Base-by-base conservation (phyloP, 1,140 invertebrate genomes). In the Helicoverpa zea region DNA sequence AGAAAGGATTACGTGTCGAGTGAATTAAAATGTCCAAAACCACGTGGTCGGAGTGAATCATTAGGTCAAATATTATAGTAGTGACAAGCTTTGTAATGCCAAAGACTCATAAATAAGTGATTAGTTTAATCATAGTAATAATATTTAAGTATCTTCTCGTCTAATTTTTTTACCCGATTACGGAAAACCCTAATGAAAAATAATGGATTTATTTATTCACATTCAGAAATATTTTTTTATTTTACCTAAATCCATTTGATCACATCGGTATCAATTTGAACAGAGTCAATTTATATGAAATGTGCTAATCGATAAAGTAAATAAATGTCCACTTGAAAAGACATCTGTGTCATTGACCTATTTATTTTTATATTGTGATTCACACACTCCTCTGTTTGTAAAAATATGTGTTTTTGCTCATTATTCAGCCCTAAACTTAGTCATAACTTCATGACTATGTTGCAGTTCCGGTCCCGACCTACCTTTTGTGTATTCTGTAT, bases 401-500 rank as follows among this genome's bases (percentile, higher is more conserved):
- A 51, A 59, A 47, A 59, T 16, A 52, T 59, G 23, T 12, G 49
- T 72, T 30, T 14, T 70, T 30, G n/a, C 18, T 52, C 47, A 72
- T 75, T 49, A 75, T n/a, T 47, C 47, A 47, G 12, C 9, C 16
- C 58, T 54, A 52, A 51, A 16, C 75, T 77, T 77, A 77, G 13
- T 77, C 75, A 77, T 66, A 30, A 16, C 35, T 47, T 12, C 29
- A 13, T 75, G 64, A 76, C 43, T 59, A 78, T 52, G 59, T 64
- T 52, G 56, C 29, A 73, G 43, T 59, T 81, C 52, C 81, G 43
- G 30, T 81, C 47, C 84, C 73, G 35, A 30, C 66, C 30, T 23
- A 77, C 16, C 51, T 49, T 61, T 74, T 84, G 63, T 85, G 83
- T 87, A 79, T 68, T 78, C 58, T 74, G 77, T 85, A 68, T 66